phyloP scores from a whole-genome alignment of 2,113 vertebrate genomes.

The Bos indicus region DNA sequence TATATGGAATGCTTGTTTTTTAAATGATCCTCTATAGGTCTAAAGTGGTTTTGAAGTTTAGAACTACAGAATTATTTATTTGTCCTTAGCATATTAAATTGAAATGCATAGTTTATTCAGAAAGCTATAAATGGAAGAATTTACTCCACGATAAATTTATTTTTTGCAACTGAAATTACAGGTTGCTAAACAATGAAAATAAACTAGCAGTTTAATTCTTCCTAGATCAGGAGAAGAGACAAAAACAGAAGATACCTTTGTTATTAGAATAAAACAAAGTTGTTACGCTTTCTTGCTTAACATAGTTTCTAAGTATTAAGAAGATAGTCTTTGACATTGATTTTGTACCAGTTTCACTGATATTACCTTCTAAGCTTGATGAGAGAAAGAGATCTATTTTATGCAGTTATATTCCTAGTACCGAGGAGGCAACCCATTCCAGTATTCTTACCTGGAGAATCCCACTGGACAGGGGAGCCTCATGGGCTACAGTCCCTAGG shows the following conservation, averaged over 20 bases:
- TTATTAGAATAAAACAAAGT: neutral
- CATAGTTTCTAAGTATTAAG: neutral
- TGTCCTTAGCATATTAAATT: constrained; percentile 11
- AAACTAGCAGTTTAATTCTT: neutral
- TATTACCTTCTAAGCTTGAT: neutral
- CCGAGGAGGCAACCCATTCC: neutral
- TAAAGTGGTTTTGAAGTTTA: constrained; percentile 25
- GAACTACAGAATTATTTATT: constrained; percentile 22
- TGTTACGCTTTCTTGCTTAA: neutral
- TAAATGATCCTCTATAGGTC: neutral
- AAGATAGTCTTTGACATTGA: neutral
- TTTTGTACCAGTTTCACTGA: neutral
- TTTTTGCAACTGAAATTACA: neutral
- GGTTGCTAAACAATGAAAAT: neutral
- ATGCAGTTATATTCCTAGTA: neutral
- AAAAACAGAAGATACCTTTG: neutral
- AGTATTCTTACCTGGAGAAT: neutral
- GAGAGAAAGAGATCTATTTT: neutral
- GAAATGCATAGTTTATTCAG: constrained; percentile 3
- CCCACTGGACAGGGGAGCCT: neutral
- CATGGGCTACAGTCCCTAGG: neutral
- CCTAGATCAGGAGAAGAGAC: neutral
- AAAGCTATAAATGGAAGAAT: neutral
- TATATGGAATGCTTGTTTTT: neutral
- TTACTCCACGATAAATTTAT: neutral